These are phyloP conservation scores for Ectobius pallidus DNA, from an alignment of 2,888 invertebrate species.

Conservation along the genomic window DNA sequence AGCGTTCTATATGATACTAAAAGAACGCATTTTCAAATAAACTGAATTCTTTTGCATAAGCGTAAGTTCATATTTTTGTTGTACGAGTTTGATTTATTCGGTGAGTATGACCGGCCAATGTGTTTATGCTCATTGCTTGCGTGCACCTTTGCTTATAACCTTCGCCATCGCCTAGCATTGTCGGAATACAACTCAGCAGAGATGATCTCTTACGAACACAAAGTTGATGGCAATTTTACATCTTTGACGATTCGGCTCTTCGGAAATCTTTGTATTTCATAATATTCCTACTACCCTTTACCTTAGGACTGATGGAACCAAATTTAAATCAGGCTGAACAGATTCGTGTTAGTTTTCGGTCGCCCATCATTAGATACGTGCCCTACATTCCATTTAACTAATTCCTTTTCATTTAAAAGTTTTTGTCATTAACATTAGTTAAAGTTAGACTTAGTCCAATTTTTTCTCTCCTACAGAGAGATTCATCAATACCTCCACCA, in stretches of 20 bases:
- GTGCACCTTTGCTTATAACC: conserved; percentile 2
- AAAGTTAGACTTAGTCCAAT: background rate
- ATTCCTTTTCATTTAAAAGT: background rate
- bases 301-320: background rate
- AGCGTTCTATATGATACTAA: too few relatives aligned
- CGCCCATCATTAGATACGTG: background rate
- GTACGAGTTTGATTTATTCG: too few relatives aligned
- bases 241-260: background rate
- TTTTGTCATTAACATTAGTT: background rate
- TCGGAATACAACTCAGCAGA: background rate
- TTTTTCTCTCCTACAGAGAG: background rate
- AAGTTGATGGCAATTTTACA: background rate
- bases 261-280: conserved; percentile 7
- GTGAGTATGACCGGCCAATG: too few relatives aligned
- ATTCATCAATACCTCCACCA: too few relatives aligned
- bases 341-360: background rate
- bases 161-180: background rate
- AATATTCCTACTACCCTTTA: background rate
- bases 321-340: background rate
- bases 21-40: too few relatives aligned
- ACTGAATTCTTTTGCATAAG: too few relatives aligned
- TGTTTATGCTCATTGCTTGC: conserved; percentile 10
- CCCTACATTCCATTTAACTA: background rate
- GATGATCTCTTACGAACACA: background rate
- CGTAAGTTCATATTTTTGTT: too few relatives aligned